Evolutionary conservation across 2,888 invertebrate genomes (phyloP).

Genomic region (Tenthredo amoena): DNA sequence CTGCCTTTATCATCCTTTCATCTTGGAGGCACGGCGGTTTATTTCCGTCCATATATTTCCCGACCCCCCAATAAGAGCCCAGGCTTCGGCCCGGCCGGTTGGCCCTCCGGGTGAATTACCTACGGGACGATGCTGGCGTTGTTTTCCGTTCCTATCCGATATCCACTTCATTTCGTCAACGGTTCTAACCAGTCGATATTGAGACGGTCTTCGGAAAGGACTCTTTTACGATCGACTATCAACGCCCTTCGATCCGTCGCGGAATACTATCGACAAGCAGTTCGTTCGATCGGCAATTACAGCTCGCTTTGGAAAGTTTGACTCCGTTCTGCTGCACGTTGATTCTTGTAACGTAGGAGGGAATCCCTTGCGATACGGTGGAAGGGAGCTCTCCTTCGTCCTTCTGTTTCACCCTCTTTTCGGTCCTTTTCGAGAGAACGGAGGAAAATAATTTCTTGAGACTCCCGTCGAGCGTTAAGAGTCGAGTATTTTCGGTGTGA

Average conservation of each 20-base stretch:
- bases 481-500: constrained; percentile 20
- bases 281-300: constrained; percentile 43
- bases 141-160: constrained; percentile 44
- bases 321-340: background rate
- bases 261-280: background rate
- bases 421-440: background rate
- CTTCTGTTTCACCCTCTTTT: background rate
- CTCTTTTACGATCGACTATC: constrained; percentile 28
- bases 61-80: constrained; percentile 42
- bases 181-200: constrained; percentile 44
- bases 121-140: constrained; percentile 38
- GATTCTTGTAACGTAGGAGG: background rate
- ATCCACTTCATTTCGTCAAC: constrained; percentile 50
- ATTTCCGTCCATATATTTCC: constrained; percentile 67
- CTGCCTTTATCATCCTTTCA: constrained; percentile 68
- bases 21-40: constrained; percentile 65
- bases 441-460: constrained; percentile 3
- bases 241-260: constrained; percentile 17
- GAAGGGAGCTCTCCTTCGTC: background rate
- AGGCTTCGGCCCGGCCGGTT: constrained; percentile 12
- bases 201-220: constrained; percentile 35
- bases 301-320: constrained; percentile 14
- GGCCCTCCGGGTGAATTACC: constrained; percentile 38
- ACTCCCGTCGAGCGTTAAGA: constrained; percentile 14
- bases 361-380: background rate